A percentile compares a stretch with the other conserved stretches of the same genome.
These are phyloP conservation scores for Peromyscus melanophrys DNA, from an alignment of 2,797 vertebrate species.

Conservation along the genomic window DNA sequence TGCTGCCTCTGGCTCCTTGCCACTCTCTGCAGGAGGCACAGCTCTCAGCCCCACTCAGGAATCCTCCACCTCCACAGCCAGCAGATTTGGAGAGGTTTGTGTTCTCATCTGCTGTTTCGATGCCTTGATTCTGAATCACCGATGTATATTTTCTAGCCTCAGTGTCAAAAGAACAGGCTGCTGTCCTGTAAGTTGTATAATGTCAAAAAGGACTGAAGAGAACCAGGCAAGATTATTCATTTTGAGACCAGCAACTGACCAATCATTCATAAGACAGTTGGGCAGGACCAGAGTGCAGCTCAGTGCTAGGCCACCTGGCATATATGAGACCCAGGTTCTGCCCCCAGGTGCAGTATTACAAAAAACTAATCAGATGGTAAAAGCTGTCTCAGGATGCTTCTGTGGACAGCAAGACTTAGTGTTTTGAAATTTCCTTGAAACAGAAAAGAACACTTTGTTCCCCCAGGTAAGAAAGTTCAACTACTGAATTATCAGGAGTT, in stretches of 20 bases:
- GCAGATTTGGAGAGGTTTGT: not conserved
- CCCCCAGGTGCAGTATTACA: not conserved
- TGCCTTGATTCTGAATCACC: conserved; percentile 61
- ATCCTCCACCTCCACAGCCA: conserved; percentile 49
- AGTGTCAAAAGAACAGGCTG: conserved; percentile 43
- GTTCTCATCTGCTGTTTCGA: conserved; percentile 41
- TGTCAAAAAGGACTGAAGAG: conserved; percentile 31
- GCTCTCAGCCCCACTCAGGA: not conserved
- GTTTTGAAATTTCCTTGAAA: conserved; percentile 56
- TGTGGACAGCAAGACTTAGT: conserved; percentile 17
- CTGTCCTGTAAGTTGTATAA: not conserved
- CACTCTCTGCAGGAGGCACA: not conserved
- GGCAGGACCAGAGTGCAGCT: not conserved
- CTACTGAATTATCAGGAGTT: not conserved
- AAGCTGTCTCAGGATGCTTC: conserved; percentile 18
- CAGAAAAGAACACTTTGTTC: conserved; percentile 51
- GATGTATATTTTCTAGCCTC: not conserved
- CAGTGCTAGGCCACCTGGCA: too few species aligned
- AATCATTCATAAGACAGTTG: not conserved
- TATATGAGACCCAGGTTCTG: too few species aligned
- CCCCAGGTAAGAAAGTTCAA: conserved; percentile 12
- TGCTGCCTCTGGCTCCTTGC: not conserved
- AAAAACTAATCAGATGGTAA: not conserved
- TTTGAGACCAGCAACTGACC: conserved; percentile 19
- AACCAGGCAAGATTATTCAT: not conserved